phyloP scores from a whole-genome alignment of 2,888 invertebrate genomes.

The Hydraecia micacea region DNA sequence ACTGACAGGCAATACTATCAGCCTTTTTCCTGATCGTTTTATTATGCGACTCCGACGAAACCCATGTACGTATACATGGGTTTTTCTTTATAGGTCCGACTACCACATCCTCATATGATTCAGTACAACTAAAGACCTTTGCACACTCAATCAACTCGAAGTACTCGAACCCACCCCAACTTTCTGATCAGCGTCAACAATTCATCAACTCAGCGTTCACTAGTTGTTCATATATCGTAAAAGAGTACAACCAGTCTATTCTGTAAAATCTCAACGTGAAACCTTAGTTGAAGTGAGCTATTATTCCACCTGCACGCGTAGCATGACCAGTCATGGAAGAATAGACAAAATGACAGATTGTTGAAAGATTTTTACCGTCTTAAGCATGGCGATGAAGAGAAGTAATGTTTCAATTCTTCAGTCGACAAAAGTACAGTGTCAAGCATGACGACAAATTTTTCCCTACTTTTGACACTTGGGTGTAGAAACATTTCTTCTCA shows the following conservation, averaged over 20 bases:
- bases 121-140: background rate
- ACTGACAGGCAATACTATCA: background rate
- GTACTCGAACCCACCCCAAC: background rate
- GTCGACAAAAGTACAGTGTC: background rate
- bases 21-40: constrained; percentile 22
- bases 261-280: background rate
- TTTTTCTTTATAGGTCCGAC: background rate
- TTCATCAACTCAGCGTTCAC: background rate
- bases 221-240: background rate
- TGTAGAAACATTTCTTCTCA: background rate
- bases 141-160: background rate
- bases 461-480: background rate
- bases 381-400: no score
- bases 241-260: background rate
- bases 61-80: no score
- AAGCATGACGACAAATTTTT: background rate
- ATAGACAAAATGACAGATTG: no score
- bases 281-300: background rate
- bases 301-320: background rate
- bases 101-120: constrained; percentile 28
- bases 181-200: background rate
- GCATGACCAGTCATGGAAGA: no score
- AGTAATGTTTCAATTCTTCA: background rate
- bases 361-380: no score
- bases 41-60: background rate